phyloP scores from a whole-genome alignment of 2,888 invertebrate species.

The Ecdyonurus torrentis region DNA sequence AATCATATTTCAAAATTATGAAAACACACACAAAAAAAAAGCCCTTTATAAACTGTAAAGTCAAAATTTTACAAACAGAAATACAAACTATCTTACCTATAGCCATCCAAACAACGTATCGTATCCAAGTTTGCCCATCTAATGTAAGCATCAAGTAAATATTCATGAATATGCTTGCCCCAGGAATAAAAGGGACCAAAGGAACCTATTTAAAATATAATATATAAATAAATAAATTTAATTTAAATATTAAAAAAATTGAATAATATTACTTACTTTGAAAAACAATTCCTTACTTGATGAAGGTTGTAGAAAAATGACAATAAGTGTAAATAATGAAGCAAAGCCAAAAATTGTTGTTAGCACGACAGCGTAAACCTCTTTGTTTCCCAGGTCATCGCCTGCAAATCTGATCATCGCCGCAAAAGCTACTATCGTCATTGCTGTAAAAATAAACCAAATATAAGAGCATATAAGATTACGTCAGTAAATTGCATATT shows the following conservation, averaged over 20 bases:
- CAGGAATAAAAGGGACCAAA: conserved; percentile 68
- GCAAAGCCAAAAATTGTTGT: conserved; percentile 4
- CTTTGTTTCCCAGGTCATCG: background rate
- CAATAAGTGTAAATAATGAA: conserved; percentile 26
- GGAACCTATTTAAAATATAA: conserved; percentile 75
- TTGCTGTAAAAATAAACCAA: background rate
- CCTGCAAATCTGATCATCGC: background rate
- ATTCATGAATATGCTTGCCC: conserved; percentile 71
- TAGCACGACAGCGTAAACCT: background rate
- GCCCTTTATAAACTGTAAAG: no score
- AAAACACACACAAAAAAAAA: no score
- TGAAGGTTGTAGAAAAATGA: conserved; percentile 53
- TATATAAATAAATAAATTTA: conserved; percentile 12
- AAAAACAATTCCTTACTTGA: conserved; percentile 45
- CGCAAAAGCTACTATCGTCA: background rate
- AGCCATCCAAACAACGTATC: conserved; percentile 70
- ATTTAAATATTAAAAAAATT: background rate
- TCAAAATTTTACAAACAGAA: no score
- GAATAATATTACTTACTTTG: conserved; percentile 32
- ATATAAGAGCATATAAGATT: no score
- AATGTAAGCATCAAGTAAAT: conserved; percentile 82
- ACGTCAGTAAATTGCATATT: no score
- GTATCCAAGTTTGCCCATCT: conserved; percentile 69
- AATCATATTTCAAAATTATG: no score
- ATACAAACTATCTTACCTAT: conserved; percentile 54